Percentiles rank a stretch among this genome's conserved stretches.
Evolutionary conservation across 1,140 invertebrate species (phyloP).

Genomic region (Apis laboriosa): DNA sequence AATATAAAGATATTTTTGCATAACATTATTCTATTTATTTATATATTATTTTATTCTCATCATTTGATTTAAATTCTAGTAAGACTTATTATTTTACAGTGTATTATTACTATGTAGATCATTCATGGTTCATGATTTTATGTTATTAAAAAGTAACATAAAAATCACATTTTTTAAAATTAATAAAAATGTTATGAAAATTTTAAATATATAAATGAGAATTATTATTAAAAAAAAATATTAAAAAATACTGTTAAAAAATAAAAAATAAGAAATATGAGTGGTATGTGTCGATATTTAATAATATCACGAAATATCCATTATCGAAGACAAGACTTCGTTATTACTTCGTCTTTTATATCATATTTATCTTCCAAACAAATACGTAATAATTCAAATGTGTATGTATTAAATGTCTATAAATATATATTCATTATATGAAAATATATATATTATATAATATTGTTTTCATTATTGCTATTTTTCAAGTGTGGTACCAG

Average conservation of each 20-base stretch:
- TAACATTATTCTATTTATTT: background rate
- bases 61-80: background rate
- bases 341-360: background rate
- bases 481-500: conserved; percentile 66
- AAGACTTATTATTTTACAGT: conserved; percentile 4
- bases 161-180: background rate
- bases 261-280: conserved; percentile 18
- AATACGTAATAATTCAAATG: conserved; percentile 15
- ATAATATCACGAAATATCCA: conserved; percentile 12
- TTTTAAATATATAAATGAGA: conserved; percentile 3
- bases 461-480: background rate
- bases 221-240: conserved; percentile 13
- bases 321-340: conserved; percentile 8
- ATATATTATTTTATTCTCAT: background rate
- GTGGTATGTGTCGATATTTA: background rate
- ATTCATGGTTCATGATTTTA: background rate
- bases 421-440: no score
- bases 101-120: background rate
- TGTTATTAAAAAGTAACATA: conserved; percentile 11
- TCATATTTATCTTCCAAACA: conserved; percentile 10
- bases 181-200: conserved; percentile 4
- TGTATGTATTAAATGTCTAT: conserved; percentile 5
- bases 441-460: no score
- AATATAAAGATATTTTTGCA: background rate
- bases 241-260: background rate